A percentile compares a stretch with the other conserved stretches of the same genome.
Evolutionary conservation across 2,888 invertebrate genomes (phyloP).

Genomic region (Molanna angustata): DNA sequence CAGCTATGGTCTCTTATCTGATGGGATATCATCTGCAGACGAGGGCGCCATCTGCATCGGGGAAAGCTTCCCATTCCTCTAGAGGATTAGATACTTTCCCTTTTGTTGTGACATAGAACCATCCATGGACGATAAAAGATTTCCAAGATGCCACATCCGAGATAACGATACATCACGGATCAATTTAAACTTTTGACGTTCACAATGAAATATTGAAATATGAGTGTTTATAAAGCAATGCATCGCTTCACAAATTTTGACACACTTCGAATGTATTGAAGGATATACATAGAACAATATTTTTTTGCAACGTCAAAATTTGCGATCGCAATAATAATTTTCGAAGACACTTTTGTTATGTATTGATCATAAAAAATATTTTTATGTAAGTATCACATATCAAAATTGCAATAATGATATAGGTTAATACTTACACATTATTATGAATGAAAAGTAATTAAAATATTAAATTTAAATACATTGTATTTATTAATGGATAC

Average conservation of each 20-base stretch:
- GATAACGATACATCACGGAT: conserved; percentile 11
- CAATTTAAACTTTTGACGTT: conserved; percentile 10
- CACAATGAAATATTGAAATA: conserved; percentile 11
- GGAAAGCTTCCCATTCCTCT: conserved; percentile 7
- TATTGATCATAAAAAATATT: no score
- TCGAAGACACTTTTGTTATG: no score
- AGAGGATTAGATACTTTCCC: conserved; percentile 10
- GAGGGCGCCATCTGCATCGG: conserved; percentile 8
- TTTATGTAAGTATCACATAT: no score
- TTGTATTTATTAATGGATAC: no score
- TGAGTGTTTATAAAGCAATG: conserved; percentile 1
- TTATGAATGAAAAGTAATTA: no score
- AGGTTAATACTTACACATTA: no score
- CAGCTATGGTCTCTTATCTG: conserved; percentile 5
- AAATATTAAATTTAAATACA: no score
- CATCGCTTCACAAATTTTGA: neutral
- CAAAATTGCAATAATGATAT: no score
- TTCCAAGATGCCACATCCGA: conserved; percentile 8
- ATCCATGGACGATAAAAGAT: conserved; percentile 7
- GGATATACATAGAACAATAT: no score
- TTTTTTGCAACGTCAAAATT: no score
- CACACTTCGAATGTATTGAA: no score
- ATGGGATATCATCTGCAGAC: conserved; percentile 1
- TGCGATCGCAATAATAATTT: no score
- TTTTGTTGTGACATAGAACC: conserved; percentile 9